Percentiles rank a stretch among this genome's conserved stretches.
Conservation (phyloP, 2,797 vertebrate species). For the Martes flavigula region DNA sequence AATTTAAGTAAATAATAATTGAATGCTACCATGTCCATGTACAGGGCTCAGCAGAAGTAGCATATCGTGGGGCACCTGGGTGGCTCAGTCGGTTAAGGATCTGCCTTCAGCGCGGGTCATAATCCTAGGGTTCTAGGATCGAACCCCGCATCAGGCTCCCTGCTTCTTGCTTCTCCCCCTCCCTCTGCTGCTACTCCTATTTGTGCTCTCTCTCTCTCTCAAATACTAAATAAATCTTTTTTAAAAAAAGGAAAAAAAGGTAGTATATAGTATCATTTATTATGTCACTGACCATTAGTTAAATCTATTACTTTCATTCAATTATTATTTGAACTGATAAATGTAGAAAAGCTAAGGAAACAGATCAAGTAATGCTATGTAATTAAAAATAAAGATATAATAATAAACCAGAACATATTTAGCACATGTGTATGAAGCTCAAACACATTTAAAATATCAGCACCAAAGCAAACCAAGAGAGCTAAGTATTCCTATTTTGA, state of each 20-base stretch:
- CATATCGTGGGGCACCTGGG: not conserved
- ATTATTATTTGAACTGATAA: slow-evolving; percentile 55
- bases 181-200: not conserved
- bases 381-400: slow-evolving; percentile 63
- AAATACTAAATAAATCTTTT: not conserved
- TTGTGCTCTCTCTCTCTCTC: not conserved
- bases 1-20: not conserved
- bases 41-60: not conserved
- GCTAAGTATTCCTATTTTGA: slow-evolving; percentile 61
- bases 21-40: not conserved
- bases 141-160: not conserved
- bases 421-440: not conserved
- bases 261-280: not conserved
- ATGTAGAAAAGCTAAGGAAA: slow-evolving; percentile 63
- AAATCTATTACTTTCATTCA: slow-evolving; percentile 13
- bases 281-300: not conserved
- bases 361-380: slow-evolving; percentile 55
- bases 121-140: not conserved
- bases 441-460: slow-evolving; percentile 21
- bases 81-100: no score
- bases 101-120: not conserved
- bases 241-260: not conserved
- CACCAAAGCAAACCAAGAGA: slow-evolving; percentile 39
- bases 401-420: slow-evolving; percentile 15
- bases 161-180: not conserved